These are phyloP conservation scores for Rhagophthalmus giganteus DNA, from an alignment of 2,888 invertebrate species.

Conservation along the genomic window DNA sequence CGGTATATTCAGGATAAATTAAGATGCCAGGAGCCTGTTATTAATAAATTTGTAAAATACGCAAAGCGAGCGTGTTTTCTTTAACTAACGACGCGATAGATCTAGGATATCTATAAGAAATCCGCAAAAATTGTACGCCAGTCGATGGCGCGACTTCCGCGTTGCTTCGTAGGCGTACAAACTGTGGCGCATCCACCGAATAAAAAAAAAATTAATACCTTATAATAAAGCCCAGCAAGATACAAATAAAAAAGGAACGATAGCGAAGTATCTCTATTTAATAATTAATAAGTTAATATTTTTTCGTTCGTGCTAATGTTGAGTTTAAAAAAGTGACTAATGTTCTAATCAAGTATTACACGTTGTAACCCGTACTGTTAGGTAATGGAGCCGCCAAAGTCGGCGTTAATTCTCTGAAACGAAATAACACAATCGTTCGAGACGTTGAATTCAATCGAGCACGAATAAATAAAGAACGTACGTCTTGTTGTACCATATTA, in stretches of 20 bases:
- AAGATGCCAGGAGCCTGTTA: conserved; percentile 6
- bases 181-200: neutral
- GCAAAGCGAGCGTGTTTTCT: conserved; percentile 9
- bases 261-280: conserved; percentile 5
- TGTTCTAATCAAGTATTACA: conserved; percentile 18
- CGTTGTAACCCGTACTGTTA: conserved; percentile 17
- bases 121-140: conserved; percentile 4
- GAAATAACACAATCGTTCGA: conserved; percentile 15
- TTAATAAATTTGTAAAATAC: conserved; percentile 16
- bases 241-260: conserved; percentile 3
- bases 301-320: conserved; percentile 19
- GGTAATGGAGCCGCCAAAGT: conserved; percentile 18
- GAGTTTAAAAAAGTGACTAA: conserved; percentile 17
- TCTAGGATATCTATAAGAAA: conserved; percentile 2
- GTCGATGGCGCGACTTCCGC: too few species aligned
- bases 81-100: conserved; percentile 1
- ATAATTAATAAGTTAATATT: conserved; percentile 19
- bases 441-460: conserved; percentile 8
- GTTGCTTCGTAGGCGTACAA: neutral
- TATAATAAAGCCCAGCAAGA: conserved; percentile 14
- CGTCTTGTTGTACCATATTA: neutral
- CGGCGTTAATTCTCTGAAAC: conserved; percentile 7
- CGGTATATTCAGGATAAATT: conserved; percentile 23
- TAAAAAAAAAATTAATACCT: conserved; percentile 17
- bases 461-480: neutral